Base-by-base conservation (phyloP, 2,888 invertebrate species). In the Diarsia brunnea region DNA sequence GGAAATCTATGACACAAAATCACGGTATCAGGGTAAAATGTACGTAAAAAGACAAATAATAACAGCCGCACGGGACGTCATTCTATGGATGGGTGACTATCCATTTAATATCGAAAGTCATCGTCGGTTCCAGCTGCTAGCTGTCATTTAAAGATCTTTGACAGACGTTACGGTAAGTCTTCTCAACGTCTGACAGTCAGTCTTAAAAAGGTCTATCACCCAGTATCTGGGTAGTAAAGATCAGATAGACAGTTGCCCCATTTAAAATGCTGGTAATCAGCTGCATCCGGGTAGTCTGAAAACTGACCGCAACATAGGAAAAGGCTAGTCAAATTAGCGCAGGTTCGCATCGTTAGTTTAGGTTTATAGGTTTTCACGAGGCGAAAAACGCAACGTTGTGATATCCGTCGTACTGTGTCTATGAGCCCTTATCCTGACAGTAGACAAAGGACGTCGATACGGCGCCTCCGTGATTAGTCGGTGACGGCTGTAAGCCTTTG, bases 401-500 rank as follows among this genome's bases (percentile, higher is more conserved):
- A 24, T 19, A 4, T 60, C 31, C 31, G 31, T 11, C 60, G 27
- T 61, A 31, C 60, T 21, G 21, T 38, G 58, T 60, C 24, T 69
- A 27, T 14, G 14, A 55, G 55, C 43, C 10, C 19, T 83, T 61
- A 75, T 75, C 67, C 69, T 38, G 43, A 61, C 24, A 38, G 19
- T 24, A 78, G 66, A 60, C 63, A 65, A 58, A 69, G 27, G 77
- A 75, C 82, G 75, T 82, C 75, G 65, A 75, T 75, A 38, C 43
- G 84, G 78, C 84, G 80, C 80, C 82, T 21, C 16, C 80, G 21
- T 79, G 69, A 84, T 84, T 71, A 71, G 38, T 31, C 27, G 31
- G 67, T 68, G 70, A 83, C 74, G 58, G 51, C 47, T 53, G n/a
- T 75, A 64, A 76, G 69, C 75, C 53, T 53, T 63, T 63, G 66